Evolutionary conservation across 2,113 vertebrate genomes (phyloP).

Genomic region (Dendrocopos noguchii): DNA sequence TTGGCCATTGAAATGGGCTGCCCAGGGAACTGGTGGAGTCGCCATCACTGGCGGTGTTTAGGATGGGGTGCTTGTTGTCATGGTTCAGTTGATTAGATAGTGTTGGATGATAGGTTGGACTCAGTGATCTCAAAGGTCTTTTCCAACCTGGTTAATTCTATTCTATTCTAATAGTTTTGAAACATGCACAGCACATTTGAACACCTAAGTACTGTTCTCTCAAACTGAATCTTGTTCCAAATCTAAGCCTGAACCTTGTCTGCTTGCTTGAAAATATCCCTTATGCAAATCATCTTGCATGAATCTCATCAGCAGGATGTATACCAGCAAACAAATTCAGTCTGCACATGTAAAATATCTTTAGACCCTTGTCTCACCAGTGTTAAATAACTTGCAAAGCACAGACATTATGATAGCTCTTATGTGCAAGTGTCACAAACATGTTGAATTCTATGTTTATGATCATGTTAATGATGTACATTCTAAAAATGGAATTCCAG

Average conservation of each 20-base stretch:
- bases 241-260: neutral
- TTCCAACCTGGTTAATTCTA: no score
- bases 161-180: neutral
- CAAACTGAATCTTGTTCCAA: neutral
- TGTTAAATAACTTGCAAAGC: neutral
- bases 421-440: neutral
- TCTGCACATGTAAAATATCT: neutral
- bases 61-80: no score
- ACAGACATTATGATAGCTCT: neutral
- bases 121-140: no score
- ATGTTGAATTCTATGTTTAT: neutral
- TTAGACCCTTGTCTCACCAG: neutral
- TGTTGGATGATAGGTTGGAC: no score
- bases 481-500: neutral
- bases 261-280: neutral
- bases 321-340: neutral
- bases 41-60: no score
- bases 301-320: neutral
- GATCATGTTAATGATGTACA: neutral
- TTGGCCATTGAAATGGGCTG: no score
- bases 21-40: no score
- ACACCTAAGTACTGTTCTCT: neutral
- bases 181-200: neutral
- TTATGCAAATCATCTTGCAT: neutral
- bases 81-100: no score